These are phyloP conservation scores for Harpalus rufipes DNA, from an alignment of 2,888 invertebrate genomes.

Conservation along the genomic window DNA sequence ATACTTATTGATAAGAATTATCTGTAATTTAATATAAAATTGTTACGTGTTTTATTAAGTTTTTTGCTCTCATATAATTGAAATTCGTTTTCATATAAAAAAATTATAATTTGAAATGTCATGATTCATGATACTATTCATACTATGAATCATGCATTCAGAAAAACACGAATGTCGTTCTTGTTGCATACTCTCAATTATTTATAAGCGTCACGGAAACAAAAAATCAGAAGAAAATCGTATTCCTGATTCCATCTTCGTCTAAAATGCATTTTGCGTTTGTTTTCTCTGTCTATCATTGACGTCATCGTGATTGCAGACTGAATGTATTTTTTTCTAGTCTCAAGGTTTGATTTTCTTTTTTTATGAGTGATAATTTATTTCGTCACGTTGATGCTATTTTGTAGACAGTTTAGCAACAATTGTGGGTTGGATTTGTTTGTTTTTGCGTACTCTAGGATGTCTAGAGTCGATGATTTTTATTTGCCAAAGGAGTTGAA, in stretches of 20 bases:
- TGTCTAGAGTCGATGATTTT: conserved; percentile 1
- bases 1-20: conserved; percentile 24
- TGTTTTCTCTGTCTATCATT: conserved; percentile 38
- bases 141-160: background rate
- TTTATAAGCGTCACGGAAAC: background rate
- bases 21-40: conserved; percentile 1
- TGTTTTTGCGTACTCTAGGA: background rate
- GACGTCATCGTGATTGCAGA: conserved; percentile 55
- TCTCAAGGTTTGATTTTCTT: conserved; percentile 61
- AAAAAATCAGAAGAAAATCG: conserved; percentile 16
- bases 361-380: conserved; percentile 45
- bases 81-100: too few relatives aligned
- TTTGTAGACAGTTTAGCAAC: conserved; percentile 11
- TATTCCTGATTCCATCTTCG: conserved; percentile 5
- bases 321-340: conserved; percentile 57
- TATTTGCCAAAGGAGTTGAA: conserved; percentile 15
- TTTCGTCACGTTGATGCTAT: conserved; percentile 39
- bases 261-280: conserved; percentile 51
- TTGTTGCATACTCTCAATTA: background rate
- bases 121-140: too few relatives aligned
- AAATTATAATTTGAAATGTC: too few relatives aligned
- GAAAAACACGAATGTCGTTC: background rate
- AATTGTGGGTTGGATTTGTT: conserved; percentile 12
- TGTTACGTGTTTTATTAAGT: background rate
- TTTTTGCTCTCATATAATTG: too few relatives aligned